Conservation (phyloP, 2,797 vertebrate genomes). For the Trematomus bernacchii region DNA sequence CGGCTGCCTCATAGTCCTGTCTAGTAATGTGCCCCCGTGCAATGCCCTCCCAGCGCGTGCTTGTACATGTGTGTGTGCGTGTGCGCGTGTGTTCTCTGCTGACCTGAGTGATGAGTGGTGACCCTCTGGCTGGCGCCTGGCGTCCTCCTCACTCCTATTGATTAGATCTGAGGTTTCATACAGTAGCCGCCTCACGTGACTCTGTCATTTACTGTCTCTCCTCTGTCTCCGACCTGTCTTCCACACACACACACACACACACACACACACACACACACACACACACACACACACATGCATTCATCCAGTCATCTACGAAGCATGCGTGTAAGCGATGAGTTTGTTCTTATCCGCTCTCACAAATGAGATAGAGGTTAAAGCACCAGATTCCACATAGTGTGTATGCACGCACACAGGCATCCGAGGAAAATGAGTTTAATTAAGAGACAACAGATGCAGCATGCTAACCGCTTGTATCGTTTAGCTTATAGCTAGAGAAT, state of each 20-base stretch:
- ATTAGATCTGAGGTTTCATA: conserved; percentile 87
- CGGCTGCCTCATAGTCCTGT: conserved; percentile 79
- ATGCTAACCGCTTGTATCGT: conserved; percentile 72
- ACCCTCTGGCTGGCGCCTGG: conserved; percentile 86
- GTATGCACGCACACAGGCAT: conserved; percentile 67
- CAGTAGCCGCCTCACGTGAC: conserved; percentile 84
- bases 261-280: conserved; percentile 24
- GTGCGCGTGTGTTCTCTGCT: conserved; percentile 47
- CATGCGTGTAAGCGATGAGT: conserved; percentile 55
- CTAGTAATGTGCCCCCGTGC: conserved; percentile 73
- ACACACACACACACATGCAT: conserved; percentile 15
- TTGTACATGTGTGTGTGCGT: conserved; percentile 26
- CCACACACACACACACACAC: conserved; percentile 32
- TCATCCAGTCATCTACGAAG: conserved; percentile 53
- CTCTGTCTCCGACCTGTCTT: conserved; percentile 80
- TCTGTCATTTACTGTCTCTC: conserved; percentile 85
- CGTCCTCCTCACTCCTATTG: conserved; percentile 84
- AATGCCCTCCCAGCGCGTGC: conserved; percentile 57
- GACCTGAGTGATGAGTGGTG: conserved; percentile 86
- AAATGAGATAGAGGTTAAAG: conserved; percentile 70
- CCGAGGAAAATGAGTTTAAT: conserved; percentile 73
- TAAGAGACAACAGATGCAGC: conserved; percentile 78
- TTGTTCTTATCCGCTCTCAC: conserved; percentile 67
- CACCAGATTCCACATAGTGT: conserved; percentile 61
- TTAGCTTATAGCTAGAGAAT: conserved; percentile 72